Evolutionary conservation across 2,797 vertebrate genomes (phyloP).

Genomic region (Cynopterus sphinx): DNA sequence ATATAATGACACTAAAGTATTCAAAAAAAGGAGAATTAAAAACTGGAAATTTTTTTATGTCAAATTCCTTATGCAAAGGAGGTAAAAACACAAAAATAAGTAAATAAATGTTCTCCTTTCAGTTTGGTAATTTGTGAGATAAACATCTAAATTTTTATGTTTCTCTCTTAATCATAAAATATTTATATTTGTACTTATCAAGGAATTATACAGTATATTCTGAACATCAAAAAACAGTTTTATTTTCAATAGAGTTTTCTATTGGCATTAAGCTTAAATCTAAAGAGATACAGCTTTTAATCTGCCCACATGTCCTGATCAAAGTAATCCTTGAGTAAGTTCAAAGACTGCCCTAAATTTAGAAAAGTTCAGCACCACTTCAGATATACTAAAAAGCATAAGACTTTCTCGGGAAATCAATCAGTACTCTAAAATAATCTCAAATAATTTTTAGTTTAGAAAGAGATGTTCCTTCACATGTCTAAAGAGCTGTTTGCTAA

Average conservation of each 20-base stretch:
- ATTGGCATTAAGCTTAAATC: not conserved
- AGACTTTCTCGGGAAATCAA: not conserved
- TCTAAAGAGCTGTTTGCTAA: not conserved
- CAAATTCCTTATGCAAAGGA: constrained; percentile 30
- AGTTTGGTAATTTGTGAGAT: not conserved
- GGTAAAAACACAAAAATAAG: constrained; percentile 14
- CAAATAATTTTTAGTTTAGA: constrained; percentile 33
- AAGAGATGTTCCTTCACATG: not conserved
- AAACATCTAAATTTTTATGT: not conserved
- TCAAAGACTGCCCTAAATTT: constrained; percentile 21
- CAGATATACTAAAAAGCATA: not conserved
- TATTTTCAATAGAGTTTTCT: constrained; percentile 32
- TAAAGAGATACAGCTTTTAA: constrained; percentile 32
- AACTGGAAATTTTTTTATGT: constrained; percentile 33
- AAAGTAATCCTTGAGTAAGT: constrained; percentile 27
- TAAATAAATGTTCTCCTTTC: not conserved
- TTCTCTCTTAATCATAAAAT: constrained; percentile 47
- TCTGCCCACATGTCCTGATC: not conserved
- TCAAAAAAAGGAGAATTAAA: constrained; percentile 62
- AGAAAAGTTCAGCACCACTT: not conserved
- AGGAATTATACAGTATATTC: not conserved
- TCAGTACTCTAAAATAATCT: not conserved
- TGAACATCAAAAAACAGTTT: not conserved
- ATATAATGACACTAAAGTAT: constrained; percentile 67
- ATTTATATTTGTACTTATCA: constrained; percentile 18